Conservation (phyloP, 2,113 vertebrate species). For the Regulus satrapa region DNA sequence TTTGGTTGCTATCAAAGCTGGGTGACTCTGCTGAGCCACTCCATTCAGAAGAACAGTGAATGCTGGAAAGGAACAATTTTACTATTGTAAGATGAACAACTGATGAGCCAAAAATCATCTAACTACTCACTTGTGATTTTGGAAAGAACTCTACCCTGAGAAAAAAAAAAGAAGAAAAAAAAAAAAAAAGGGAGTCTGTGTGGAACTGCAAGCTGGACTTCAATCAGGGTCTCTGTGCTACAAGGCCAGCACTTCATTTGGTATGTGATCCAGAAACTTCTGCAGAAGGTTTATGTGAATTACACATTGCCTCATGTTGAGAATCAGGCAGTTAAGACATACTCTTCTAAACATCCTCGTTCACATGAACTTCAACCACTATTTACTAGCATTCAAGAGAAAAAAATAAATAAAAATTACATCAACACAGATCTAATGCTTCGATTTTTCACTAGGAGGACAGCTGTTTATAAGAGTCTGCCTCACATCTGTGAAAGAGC, state of each 20-base stretch:
- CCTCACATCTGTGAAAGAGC: neutral
- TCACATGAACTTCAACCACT: constrained; percentile 1
- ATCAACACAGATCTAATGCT: neutral
- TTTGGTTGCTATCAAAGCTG: neutral
- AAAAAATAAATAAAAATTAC: neutral
- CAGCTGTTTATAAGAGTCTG: neutral
- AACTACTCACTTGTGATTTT: neutral
- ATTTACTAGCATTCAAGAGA: neutral
- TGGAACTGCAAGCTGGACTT: neutral
- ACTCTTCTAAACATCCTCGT: neutral
- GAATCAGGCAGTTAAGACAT: neutral
- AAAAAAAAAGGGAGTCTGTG: neutral
- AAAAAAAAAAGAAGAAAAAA: neutral
- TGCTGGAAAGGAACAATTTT: neutral
- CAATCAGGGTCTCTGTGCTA: neutral
- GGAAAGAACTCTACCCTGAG: neutral
- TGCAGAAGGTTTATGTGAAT: constrained; percentile 4
- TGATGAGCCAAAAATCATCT: neutral
- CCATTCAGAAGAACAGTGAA: neutral
- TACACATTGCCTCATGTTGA: neutral
- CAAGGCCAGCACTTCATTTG: neutral
- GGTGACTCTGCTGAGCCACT: neutral
- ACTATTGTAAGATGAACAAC: neutral
- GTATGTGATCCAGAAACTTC: neutral
- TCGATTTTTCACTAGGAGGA: neutral